Base-by-base conservation (phyloP, 2,797 vertebrate species). In the Onychomys arenicola region DNA sequence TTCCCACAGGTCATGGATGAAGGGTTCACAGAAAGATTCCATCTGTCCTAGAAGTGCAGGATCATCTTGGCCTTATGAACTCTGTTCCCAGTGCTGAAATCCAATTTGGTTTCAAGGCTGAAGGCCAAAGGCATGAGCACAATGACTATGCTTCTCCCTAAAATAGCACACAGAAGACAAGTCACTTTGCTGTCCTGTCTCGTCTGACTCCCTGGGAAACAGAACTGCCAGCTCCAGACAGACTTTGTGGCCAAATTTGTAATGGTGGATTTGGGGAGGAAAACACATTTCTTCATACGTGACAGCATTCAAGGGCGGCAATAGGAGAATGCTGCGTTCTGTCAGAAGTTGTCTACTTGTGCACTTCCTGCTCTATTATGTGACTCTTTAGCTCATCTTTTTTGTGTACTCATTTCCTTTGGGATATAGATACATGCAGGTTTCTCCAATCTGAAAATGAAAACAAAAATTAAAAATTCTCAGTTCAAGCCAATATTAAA, bases 141-240 rank as follows among this genome's bases (percentile, higher is more conserved):
- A 43, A 63, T 29, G 84, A 37, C 63, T 49, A 2, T 8, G 5
- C 43, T 61, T 13, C 12, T 85, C 23, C 82, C 10, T 34, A 61
- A 93, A 89, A 86, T 5, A 77, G 57, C 27, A 75, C 11, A 5
- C 4, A 29, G 43, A 65, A 57, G 78, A 89, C 59, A 57, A 14
- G 17, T 89, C 32, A 14, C 13, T 3, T 3, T 73, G 52, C 19
- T 88, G 27, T 59, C 82, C 65, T 92, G n/a, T 71, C n/a, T 91
- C 76, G 4, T 32, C 37, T 89, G 71, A 93, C 14, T 91, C 89
- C 75, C 82, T 90, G 16, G 85, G 91, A 86, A 76, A 92, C 40
- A 90, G 49, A 87, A 63, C 32, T 88, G 34, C n/a, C 69, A 46
- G 19, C n/a, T 65, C 69, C 67, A 81, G 37, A 73, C 32, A 91